Conservation (phyloP, 2,113 vertebrate genomes). For the Parus major region DNA sequence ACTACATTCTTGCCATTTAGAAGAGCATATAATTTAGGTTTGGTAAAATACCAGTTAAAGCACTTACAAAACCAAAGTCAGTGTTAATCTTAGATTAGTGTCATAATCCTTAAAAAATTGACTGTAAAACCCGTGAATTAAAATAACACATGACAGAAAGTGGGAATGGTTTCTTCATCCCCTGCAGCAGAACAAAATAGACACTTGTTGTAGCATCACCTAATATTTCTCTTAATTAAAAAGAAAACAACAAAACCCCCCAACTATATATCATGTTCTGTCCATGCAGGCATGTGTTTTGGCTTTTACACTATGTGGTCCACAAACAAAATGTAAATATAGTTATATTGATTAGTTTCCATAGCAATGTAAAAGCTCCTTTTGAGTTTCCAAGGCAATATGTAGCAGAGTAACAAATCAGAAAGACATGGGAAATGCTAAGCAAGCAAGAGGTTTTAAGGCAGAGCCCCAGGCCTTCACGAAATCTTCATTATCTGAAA, state of each 20-base stretch:
- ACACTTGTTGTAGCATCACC: slow-evolving; percentile 3
- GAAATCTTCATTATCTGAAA: not conserved
- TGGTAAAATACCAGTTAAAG: not conserved
- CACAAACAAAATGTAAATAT: slow-evolving; percentile 67
- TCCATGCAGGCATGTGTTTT: not conserved
- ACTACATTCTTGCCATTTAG: not conserved
- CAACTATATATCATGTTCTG: not conserved
- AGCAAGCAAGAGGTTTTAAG: slow-evolving; percentile 34
- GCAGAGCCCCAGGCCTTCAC: not conserved
- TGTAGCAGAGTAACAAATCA: slow-evolving; percentile 45
- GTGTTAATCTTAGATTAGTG: not conserved
- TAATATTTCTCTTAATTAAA: slow-evolving; percentile 61
- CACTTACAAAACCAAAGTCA: not conserved
- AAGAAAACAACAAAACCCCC: not conserved
- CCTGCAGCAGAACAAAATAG: not conserved
- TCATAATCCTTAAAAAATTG: slow-evolving; percentile 31
- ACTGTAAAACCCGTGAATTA: slow-evolving; percentile 35
- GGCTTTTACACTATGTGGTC: slow-evolving; percentile 20
- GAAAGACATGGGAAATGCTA: slow-evolving; percentile 17
- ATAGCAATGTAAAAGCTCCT: slow-evolving; percentile 59
- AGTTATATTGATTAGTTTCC: slow-evolving; percentile 71
- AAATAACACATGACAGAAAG: slow-evolving; percentile 35
- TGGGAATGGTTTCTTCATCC: slow-evolving; percentile 17
- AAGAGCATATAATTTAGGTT: not conserved
- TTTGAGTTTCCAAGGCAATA: slow-evolving; percentile 71